Conservation (phyloP, 2,888 invertebrate genomes). For the Graphium colonna region DNA sequence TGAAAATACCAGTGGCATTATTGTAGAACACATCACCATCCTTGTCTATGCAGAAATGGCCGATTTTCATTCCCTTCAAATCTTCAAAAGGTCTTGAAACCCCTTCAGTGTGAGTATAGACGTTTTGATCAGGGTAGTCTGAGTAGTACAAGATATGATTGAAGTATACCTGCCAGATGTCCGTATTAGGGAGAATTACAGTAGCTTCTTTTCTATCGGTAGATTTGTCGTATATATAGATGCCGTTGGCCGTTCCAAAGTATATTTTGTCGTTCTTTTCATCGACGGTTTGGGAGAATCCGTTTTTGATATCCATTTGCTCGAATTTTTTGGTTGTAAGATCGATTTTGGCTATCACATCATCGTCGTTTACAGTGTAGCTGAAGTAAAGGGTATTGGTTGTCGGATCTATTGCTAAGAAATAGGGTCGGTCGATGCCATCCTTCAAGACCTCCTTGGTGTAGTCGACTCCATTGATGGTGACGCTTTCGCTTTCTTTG, state of each 20-base stretch:
- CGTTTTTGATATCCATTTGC: conserved; percentile 48
- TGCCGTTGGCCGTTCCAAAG: conserved; percentile 56
- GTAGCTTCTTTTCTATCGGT: background rate
- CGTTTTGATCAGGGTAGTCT: conserved; percentile 51
- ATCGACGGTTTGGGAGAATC: conserved; percentile 59
- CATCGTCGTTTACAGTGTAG: conserved; percentile 42
- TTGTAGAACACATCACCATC: conserved; percentile 51
- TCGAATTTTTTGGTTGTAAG: conserved; percentile 50
- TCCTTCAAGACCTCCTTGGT: conserved; percentile 46
- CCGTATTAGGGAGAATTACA: background rate
- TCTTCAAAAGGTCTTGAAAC: conserved; percentile 44
- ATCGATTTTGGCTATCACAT: conserved; percentile 47
- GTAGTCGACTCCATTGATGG: conserved; percentile 41
- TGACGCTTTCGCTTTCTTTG: conserved; percentile 42
- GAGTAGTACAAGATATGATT: conserved; percentile 53
- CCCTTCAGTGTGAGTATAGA: conserved; percentile 46
- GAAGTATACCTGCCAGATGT: conserved; percentile 31
- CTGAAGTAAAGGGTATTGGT: conserved; percentile 58
- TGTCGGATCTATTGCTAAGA: conserved; percentile 50
- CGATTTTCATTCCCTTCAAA: conserved; percentile 60
- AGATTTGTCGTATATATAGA: conserved; percentile 39
- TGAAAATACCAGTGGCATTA: conserved; percentile 54
- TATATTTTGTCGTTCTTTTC: conserved; percentile 48
- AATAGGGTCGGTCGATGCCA: conserved; percentile 51
- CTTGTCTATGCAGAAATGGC: conserved; percentile 55